phyloP scores from a whole-genome alignment of 2,888 invertebrate genomes.

The Vesta saturnalis region DNA sequence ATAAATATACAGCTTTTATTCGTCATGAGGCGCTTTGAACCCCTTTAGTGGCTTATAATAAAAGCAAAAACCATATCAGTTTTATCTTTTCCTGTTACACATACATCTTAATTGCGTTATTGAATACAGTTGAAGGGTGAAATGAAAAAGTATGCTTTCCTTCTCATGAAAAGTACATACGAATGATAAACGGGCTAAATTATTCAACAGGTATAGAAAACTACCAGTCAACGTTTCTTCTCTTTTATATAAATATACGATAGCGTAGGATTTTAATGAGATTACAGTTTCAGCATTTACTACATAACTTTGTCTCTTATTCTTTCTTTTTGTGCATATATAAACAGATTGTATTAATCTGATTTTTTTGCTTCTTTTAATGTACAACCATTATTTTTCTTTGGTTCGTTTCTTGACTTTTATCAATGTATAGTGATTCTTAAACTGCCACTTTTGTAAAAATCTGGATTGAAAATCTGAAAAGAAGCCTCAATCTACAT shows the following conservation, averaged over 20 bases:
- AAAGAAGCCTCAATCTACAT: no score
- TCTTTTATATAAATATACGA: not conserved
- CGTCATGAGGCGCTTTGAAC: not conserved
- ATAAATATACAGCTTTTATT: not conserved
- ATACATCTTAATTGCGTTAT: not conserved
- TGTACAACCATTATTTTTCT: no score
- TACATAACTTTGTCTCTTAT: no score
- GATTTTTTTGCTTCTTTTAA: no score
- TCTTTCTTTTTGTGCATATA: no score
- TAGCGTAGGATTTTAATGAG: not conserved
- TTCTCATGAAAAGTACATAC: not conserved
- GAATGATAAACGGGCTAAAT: not conserved
- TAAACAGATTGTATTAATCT: no score
- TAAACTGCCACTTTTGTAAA: no score
- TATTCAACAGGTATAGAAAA: slow-evolving; percentile 14
- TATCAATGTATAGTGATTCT: no score
- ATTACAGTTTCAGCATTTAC: not conserved
- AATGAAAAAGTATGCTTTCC: not conserved
- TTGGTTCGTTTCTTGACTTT: no score
- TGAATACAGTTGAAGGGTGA: not conserved
- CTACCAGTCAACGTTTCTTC: no score
- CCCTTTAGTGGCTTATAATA: not conserved
- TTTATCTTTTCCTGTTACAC: not conserved
- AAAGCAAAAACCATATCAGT: not conserved
- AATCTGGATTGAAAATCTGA: no score